Evolutionary conservation across 2,888 invertebrate species (phyloP).

Genomic region (Cactoblastis cactorum): DNA sequence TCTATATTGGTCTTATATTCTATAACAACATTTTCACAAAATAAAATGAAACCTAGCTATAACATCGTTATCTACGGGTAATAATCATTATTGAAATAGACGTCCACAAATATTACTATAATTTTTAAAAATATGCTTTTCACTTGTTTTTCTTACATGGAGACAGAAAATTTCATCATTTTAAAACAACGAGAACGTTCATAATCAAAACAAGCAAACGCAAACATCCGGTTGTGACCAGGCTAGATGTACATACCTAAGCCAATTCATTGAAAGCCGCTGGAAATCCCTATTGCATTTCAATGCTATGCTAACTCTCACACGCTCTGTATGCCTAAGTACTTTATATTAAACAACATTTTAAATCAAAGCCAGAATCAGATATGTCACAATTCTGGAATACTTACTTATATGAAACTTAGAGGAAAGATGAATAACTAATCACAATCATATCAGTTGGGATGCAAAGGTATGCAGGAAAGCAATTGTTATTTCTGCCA

Average conservation of each 20-base stretch:
- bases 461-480: too few relatives aligned
- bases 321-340: neutral
- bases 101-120: too few relatives aligned
- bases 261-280: constrained; percentile 16
- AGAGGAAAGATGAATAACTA: neutral
- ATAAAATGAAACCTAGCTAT: too few relatives aligned
- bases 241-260: constrained; percentile 11
- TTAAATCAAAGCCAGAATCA: neutral
- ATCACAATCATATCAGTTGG: too few relatives aligned
- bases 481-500: neutral
- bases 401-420: too few relatives aligned
- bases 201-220: neutral
- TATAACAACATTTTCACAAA: neutral
- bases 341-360: neutral
- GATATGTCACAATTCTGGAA: too few relatives aligned
- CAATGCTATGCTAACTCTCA: neutral
- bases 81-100: too few relatives aligned
- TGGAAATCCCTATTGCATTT: constrained; percentile 20
- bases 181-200: neutral
- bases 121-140: too few relatives aligned
- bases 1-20: too few relatives aligned
- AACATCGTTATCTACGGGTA: too few relatives aligned
- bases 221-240: constrained; percentile 12
- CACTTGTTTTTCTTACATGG: neutral
- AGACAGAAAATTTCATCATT: too few relatives aligned